Evolutionary conservation across 2,113 vertebrate genomes (phyloP), one percentile per base, ranked within the genome.

Genomic region (Cettia cetti): DNA sequence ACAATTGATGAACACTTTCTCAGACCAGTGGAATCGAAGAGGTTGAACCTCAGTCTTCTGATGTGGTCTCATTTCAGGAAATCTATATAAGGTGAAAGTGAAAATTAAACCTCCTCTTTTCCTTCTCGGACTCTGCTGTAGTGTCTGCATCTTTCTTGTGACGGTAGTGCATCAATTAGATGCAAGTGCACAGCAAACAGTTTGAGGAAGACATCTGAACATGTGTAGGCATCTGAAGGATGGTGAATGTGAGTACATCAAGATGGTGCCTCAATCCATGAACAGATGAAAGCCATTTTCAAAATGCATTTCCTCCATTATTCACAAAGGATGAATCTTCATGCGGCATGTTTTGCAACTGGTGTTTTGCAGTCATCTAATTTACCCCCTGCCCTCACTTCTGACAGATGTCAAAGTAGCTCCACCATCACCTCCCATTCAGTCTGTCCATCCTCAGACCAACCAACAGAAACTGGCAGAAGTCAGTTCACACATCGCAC

Each of bases 171-270:
- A n/a, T n/a, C n/a, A n/a, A n/a, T 72, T 39, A 50, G 20, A 77
- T 33, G n/a, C 28, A 88, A 76, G 10, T 47, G n/a, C 27, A 33
- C 5, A 75, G 65, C 31, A 68, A 80, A 33, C 31, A 89, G 27
- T 47, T 60, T 76, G 57, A 45, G 42, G 42, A 77, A 83, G 37
- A 28, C 30, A 80, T 30, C 47, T 82, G 42, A 78, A 87, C 13
- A 35, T n/a, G 13, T 9, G 13, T 23, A 70, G 31, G 27, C 28
- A 74, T 59, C n/a, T 47, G 49, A 87, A 68, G 44, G 22, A 65
- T 1, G 3, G 40, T 59, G 27, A 94, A 88, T 0, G 0, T 0
- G 3, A 92, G 30, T 13, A 65, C 18, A 27, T 52, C 6, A 30
- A 33, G 54, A 59, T 30, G 33, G 42, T 47, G 44, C 10, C 63